Base-by-base conservation (phyloP, 2,113 vertebrate species). In the Gobius niger region DNA sequence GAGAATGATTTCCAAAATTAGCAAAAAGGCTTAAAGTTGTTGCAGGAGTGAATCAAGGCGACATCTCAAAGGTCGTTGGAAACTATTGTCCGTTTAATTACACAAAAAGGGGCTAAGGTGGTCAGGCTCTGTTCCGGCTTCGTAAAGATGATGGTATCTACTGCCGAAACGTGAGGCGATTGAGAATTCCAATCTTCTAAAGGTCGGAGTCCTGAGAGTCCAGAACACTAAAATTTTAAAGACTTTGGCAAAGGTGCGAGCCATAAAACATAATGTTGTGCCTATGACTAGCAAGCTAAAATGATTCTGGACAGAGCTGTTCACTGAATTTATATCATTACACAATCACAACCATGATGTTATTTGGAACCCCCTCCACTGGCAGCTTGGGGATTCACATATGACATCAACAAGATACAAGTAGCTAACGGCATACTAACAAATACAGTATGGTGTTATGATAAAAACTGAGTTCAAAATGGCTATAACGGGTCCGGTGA, bases 181-280 rank as follows among this genome's bases (percentile, higher is more conserved):
- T 60, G 41, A 42, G 40, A 60, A 60, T 40, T 41, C 15, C 7
- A n/a, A 14, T 16, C 40, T 60, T 60, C 12, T 42, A 60, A 60
- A 60, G 57, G 57, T 42, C 57, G 14, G 40, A 60, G 13, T 42
- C 57, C 57, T 44, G 57, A 6, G 57, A 60, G 57, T n/a, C 57
- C 57, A 16, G 57, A 9, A 42, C 14, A 60, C 41, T 42, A n/a
- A 14, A 42, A n/a, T 60, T 59, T 60, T 42, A 60, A 60, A 60
- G 40, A 60, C 12, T 14, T 60, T 10, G 57, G 14, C 7, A n/a
- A 44, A 60, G 44, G 34, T 44, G 14, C 8, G 10, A 15, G 40
- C 14, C 40, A 44, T 60, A 60, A 60, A 60, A 60, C 12, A 41
- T 44, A 41, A 60, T 44, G 34, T 60, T 6, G 18, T 34, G 53